Conservation (phyloP, 2,113 vertebrate species). For the Microcebus lehilahytsara region DNA sequence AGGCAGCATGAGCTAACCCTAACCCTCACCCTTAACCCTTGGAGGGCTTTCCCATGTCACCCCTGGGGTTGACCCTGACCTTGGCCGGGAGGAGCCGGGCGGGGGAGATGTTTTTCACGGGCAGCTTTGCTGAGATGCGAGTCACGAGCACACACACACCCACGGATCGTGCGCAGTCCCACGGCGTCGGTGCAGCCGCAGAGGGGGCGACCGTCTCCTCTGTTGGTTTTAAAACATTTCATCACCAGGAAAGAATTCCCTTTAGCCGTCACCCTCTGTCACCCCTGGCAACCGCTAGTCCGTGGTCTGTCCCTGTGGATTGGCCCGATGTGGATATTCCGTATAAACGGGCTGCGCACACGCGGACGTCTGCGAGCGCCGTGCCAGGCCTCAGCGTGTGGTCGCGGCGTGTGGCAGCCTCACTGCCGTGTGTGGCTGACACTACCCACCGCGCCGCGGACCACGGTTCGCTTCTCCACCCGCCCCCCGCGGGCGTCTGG, state of each 20-base stretch:
- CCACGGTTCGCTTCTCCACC: fast-evolving
- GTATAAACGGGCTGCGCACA: fast-evolving
- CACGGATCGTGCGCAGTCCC: fast-evolving
- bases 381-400: fast-evolving
- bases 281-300: fast-evolving
- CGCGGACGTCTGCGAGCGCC: fast-evolving
- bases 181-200: fast-evolving
- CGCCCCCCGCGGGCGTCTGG: fast-evolving
- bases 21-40: no score
- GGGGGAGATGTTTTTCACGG: no score
- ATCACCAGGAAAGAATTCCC: not conserved
- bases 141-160: fast-evolving
- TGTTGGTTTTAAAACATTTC: fast-evolving
- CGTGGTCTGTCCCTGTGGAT: fast-evolving
- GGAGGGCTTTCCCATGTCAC: no score
- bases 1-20: not conserved
- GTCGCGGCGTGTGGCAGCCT: fast-evolving
- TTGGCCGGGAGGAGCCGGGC: fast-evolving
- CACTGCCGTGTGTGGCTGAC: fast-evolving
- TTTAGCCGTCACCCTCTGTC: fast-evolving
- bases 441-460: fast-evolving
- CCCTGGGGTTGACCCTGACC: not conserved
- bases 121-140: fast-evolving
- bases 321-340: not conserved
- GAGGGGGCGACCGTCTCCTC: fast-evolving